Percentiles rank a stretch among this genome's conserved stretches.
Evolutionary conservation across 2,797 vertebrate genomes (phyloP).

Genomic region (Sebastes minor): DNA sequence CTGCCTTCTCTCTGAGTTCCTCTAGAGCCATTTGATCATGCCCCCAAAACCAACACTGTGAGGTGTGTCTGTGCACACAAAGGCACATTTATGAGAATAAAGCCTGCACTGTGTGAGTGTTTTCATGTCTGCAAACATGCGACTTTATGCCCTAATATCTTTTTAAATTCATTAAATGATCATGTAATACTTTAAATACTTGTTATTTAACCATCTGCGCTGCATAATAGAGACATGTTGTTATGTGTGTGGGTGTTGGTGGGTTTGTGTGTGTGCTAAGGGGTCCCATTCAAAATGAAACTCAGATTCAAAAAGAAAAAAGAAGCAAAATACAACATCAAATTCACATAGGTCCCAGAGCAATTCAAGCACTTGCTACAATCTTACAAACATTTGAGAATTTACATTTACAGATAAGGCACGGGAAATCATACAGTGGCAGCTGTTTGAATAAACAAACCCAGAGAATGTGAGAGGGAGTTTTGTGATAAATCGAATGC

Average conservation of each 20-base stretch:
- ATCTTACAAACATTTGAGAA: conserved; percentile 60
- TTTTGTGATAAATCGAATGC: conserved; percentile 26
- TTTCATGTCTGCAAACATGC: conserved; percentile 1
- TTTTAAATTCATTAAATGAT: not conserved
- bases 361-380: conserved; percentile 62
- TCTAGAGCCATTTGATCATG: conserved; percentile 65
- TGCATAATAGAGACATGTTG: not conserved
- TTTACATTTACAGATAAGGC: conserved; percentile 71
- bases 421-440: conserved; percentile 62
- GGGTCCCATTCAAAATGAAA: conserved; percentile 41
- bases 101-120: not conserved
- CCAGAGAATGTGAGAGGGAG: conserved; percentile 42
- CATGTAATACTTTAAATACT: not conserved
- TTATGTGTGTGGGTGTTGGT: not conserved
- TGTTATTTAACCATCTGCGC: not conserved
- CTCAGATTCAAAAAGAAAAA: conserved; percentile 16
- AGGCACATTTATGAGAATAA: conserved; percentile 22
- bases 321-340: conserved; percentile 50
- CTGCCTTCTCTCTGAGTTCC: conserved; percentile 62
- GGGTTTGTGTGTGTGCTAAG: not conserved
- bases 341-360: conserved; percentile 66
- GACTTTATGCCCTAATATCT: not conserved
- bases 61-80: conserved; percentile 4
- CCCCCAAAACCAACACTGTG: conserved; percentile 58
- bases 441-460: conserved; percentile 60